Conservation (phyloP, 2,113 vertebrate species). For the Felis chaus region DNA sequence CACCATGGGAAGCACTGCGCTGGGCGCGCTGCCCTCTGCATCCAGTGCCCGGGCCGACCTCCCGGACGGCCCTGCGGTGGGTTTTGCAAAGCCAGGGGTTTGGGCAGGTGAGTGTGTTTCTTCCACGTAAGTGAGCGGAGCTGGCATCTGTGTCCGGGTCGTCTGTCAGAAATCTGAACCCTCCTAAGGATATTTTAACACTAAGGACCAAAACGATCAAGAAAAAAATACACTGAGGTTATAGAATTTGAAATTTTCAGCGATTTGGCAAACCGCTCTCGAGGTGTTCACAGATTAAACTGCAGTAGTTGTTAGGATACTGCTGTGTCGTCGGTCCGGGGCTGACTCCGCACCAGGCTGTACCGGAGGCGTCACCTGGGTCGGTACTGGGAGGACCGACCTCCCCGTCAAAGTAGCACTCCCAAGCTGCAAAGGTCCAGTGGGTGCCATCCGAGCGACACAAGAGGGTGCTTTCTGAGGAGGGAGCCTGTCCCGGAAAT, state of each 20-base stretch:
- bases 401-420: not conserved
- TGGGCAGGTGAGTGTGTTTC: not conserved
- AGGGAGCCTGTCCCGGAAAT: accelerated
- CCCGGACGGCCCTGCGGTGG: not conserved
- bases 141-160: not conserved
- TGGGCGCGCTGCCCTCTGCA: accelerated
- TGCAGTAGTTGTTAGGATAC: not conserved
- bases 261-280: not conserved
- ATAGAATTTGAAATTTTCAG: not conserved
- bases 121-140: accelerated
- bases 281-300: not conserved
- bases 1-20: accelerated
- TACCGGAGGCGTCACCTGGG: not conserved
- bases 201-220: not conserved
- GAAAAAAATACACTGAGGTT: not conserved
- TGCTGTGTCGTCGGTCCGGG: not conserved
- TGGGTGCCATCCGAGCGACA: not conserved
- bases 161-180: not conserved
- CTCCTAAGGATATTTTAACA: not conserved
- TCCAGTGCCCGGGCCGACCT: too few relatives aligned
- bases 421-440: too few relatives aligned
- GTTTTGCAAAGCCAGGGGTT: not conserved
- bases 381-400: not conserved
- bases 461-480: not conserved
- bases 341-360: not conserved